Evolutionary conservation across 1,140 invertebrate genomes (phyloP), one percentile per base, ranked within the genome.

Genomic region (Bactericera cockerelli): DNA sequence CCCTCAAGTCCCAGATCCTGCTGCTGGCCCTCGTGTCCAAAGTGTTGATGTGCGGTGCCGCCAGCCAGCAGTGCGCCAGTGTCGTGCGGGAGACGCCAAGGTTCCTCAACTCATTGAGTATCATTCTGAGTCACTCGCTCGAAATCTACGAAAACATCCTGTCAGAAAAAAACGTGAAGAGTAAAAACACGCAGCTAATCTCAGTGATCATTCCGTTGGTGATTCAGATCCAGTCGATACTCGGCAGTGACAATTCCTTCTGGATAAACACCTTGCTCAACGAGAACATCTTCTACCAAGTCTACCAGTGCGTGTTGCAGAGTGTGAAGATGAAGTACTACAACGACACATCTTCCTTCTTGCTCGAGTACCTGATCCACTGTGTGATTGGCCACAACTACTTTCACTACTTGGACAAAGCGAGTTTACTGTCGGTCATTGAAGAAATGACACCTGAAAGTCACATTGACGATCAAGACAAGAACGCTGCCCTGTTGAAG

Each of bases 371-470:
- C 19, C 22, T 49, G 3, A 49, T 49, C 22, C 42, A 49, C 19
- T 49, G n/a, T 49, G 42, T 49, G 42, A 6, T 49, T 4, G 42
- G 42, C 3, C n/a, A 49, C n/a, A n/a, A 49, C 3, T 49, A 49
- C n/a, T 49, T 49, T n/a, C 4, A 49, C 4, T 49, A 49, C 19
- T 22, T 49, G 42, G 42, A 49, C n/a, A 49, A 49, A 22, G 22
- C 42, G 19, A 49, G 42, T 49, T 22, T 49, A 16, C 4, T 49
- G n/a, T 49, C 42, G 3, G 19, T 49, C n/a, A 49, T 49, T 19
- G 42, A 49, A 49, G 42, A 49, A 49, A 49, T 49, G 42, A 6
- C 42, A 22, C 42, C 42, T 4, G 42, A 49, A n/a, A 49, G n/a
- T 49, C n/a, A 49, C n/a, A 49, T 49, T 19, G 42, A 49, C 19